phyloP scores from a whole-genome alignment of 2,797 vertebrate genomes.

The Propithecus deckenii region DNA sequence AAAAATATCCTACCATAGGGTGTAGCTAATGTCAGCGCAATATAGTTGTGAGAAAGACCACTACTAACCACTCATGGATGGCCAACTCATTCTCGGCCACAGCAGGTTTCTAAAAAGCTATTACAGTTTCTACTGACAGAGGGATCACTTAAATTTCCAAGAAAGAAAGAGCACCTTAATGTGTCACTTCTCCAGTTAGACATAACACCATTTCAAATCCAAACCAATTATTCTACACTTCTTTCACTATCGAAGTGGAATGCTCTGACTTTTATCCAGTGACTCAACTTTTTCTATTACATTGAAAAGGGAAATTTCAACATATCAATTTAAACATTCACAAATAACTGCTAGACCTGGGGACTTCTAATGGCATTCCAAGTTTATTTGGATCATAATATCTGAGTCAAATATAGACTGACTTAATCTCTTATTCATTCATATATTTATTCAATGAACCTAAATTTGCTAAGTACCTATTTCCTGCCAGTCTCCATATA shows the following conservation, averaged over 20 bases:
- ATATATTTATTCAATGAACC: background rate
- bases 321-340: background rate
- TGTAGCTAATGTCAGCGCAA: slow-evolving; percentile 1
- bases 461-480: background rate
- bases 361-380: background rate
- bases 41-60: background rate
- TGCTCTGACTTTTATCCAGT: background rate
- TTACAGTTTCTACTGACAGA: slow-evolving; percentile 50
- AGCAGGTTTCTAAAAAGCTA: slow-evolving; percentile 60
- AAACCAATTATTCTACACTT: slow-evolving; percentile 3
- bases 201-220: background rate
- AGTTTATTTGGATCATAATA: background rate
- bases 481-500: background rate
- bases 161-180: background rate
- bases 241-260: background rate
- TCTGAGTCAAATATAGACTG: background rate
- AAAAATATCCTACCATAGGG: background rate
- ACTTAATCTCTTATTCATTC: background rate
- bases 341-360: background rate
- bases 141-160: slow-evolving; percentile 29
- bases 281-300: background rate
- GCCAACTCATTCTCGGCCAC: slow-evolving; percentile 60
- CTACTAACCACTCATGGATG: slow-evolving; percentile 21
- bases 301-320: background rate
- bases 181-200: background rate